Evolutionary conservation across 2,888 invertebrate genomes (phyloP), one percentile per base, ranked within the genome.

Genomic region (Tribolium freemani): DNA sequence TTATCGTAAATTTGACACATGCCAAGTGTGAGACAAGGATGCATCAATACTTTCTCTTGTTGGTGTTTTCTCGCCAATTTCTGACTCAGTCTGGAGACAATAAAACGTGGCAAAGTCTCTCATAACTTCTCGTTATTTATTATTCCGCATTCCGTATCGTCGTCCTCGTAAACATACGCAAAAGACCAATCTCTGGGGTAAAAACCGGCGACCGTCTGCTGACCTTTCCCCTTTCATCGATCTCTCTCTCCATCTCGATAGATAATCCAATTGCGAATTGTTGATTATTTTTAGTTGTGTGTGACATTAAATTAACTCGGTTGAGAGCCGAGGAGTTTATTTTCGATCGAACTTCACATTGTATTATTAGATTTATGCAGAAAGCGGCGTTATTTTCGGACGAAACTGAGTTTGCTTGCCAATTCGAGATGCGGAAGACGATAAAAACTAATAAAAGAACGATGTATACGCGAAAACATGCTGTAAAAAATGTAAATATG

Each of bases 301-400:
- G 26, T 38, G 38, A 8, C 60, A 60, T 60, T 60, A 48, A 60
- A 58, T 58, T n/a, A 46, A 44, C 21, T 13, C 10, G 45, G 21
- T 56, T 46, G 21, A 20, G 13, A 48, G 46, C 21, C 26, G n/a
- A 20, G 13, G 21, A n/a, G 13, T 26, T 46, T 60, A 60, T 60
- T 60, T 60, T 60, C 45, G 58, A 58, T 58, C 58, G 58, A 60
- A 48, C 46, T 60, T 60, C 48, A 58, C 58, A 60, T 60, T 60
- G 60, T 60, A 48, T 60, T 30, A 21, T 45, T 60, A 48, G 26
- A 46, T 48, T 38, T 5, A 38, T 38, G 38, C n/a, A 38, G n/a
- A n/a, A 38, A n/a, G 1, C 6, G 9, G 38, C 5, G 38, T n/a
- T 38, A 38, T 8, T n/a, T 8, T 8, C 3, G 8, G 8, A 38